Evolutionary conservation across 2,888 invertebrate genomes (phyloP).

Genomic region (Drosophila antonietae): DNA sequence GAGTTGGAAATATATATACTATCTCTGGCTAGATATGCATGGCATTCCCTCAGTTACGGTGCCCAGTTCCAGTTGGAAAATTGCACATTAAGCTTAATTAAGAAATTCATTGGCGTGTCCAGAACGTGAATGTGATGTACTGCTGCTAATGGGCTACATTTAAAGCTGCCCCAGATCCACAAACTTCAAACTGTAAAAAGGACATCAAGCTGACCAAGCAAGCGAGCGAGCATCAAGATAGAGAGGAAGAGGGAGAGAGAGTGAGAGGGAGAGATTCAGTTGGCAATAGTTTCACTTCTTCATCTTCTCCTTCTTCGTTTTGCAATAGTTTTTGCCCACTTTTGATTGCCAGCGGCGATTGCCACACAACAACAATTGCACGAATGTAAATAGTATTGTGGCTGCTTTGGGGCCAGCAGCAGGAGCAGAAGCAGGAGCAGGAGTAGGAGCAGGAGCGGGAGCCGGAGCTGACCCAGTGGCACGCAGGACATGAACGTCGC

Average conservation of each 20-base stretch:
- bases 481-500: constrained; percentile 45
- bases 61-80: constrained; percentile 34
- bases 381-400: constrained; percentile 61
- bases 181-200: constrained; percentile 27
- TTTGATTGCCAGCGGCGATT: constrained; percentile 40
- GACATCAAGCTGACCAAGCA: constrained; percentile 17
- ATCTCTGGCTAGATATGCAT: background rate
- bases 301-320: background rate
- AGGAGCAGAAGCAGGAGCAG: background rate
- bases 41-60: constrained; percentile 24
- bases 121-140: constrained; percentile 52
- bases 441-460: background rate
- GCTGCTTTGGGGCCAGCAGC: constrained; percentile 35
- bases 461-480: constrained; percentile 8
- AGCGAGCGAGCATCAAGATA: background rate
- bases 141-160: constrained; percentile 55
- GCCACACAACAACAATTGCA: constrained; percentile 34
- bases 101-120: constrained; percentile 74
- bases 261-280: background rate
- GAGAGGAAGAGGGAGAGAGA: background rate
- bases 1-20: background rate
- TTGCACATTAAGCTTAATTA: constrained; percentile 79
- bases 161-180: constrained; percentile 40
- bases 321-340: constrained; percentile 51
- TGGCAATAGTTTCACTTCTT: background rate